A percentile compares a stretch with the other conserved stretches of the same genome.
Conservation (phyloP, 2,113 vertebrate species). For the Ceratotherium simum region DNA sequence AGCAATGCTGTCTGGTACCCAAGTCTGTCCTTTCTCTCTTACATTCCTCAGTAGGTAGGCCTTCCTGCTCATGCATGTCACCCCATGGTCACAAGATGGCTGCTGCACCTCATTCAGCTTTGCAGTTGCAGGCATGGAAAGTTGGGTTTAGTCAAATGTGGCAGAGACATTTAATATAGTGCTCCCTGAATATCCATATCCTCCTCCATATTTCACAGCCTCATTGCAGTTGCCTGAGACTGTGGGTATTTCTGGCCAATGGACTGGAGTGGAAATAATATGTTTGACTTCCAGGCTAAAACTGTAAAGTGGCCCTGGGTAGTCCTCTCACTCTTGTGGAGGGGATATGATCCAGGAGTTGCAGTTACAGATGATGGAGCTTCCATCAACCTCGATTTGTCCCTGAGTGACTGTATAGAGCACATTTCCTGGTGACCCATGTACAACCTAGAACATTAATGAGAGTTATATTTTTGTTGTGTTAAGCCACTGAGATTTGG, state of each 20-base stretch:
- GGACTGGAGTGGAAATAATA: not conserved
- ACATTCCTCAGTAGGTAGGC: not conserved
- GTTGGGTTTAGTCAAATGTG: not conserved
- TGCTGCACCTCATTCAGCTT: not conserved
- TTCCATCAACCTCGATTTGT: not conserved
- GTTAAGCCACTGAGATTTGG: not conserved
- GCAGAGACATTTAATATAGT: not conserved
- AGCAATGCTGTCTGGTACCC: not conserved
- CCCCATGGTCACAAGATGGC: not conserved
- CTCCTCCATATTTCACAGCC: not conserved
- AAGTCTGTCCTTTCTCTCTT: not conserved
- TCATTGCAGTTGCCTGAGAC: not conserved
- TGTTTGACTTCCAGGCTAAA: not conserved
- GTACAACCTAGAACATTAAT: not conserved
- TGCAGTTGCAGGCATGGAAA: not conserved
- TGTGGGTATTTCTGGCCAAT: not conserved
- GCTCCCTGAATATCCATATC: not conserved
- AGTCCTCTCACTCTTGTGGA: not conserved
- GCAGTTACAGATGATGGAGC: not conserved
- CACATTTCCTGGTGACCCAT: not conserved
- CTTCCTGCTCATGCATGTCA: not conserved
- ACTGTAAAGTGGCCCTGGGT: not conserved
- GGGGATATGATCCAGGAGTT: not conserved
- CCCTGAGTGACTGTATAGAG: not conserved
- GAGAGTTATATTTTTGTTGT: constrained; percentile 21